Conservation (phyloP, 2,113 vertebrate species). For the Ranitomeya variabilis region DNA sequence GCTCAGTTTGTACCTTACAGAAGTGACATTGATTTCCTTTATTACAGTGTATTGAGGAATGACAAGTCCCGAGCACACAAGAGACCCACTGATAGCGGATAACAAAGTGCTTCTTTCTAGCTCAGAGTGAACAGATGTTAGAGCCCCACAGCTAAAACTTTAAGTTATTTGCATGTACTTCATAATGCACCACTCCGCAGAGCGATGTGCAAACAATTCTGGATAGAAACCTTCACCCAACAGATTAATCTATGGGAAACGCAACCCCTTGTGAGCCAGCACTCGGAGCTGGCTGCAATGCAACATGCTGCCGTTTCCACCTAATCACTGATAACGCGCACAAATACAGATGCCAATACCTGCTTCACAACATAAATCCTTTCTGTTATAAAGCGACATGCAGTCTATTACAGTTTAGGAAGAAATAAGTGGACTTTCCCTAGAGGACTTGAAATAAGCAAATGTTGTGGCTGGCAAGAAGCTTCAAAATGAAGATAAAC, state of each 20-base stretch:
- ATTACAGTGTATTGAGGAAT: constrained; percentile 55
- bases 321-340: constrained; percentile 32
- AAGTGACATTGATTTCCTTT: constrained; percentile 57
- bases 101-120: constrained; percentile 55
- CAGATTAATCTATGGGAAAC: constrained; percentile 6
- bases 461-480: constrained; percentile 52
- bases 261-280: constrained; percentile 9
- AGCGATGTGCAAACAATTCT: constrained; percentile 42
- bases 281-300: not conserved
- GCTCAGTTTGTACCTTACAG: constrained; percentile 42
- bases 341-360: constrained; percentile 45
- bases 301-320: constrained; percentile 15
- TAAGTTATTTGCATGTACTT: constrained; percentile 56
- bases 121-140: constrained; percentile 56
- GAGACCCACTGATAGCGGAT: constrained; percentile 52
- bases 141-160: constrained; percentile 49
- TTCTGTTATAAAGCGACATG: constrained; percentile 47
- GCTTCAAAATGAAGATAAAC: constrained; percentile 53
- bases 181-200: constrained; percentile 52
- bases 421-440: constrained; percentile 50
- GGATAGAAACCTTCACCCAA: constrained; percentile 22
- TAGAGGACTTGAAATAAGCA: constrained; percentile 48
- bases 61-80: constrained; percentile 45
- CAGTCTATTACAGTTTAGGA: constrained; percentile 32
- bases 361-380: constrained; percentile 42